Evolutionary conservation across 2,888 invertebrate genomes (phyloP), one percentile per base, ranked within the genome.

Genomic region (Sphaeridia pumilis): DNA sequence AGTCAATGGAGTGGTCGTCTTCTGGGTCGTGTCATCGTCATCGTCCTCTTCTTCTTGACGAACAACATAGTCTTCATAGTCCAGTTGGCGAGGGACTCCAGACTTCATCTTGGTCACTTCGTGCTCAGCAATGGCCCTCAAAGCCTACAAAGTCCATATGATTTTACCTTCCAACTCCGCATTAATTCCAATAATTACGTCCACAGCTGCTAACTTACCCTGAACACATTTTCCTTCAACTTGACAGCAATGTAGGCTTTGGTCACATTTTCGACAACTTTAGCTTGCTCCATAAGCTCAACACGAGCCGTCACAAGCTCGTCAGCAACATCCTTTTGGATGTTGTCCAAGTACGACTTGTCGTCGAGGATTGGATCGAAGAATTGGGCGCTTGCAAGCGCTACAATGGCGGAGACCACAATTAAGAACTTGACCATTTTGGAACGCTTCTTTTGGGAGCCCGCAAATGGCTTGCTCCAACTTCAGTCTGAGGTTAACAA

Each of bases 351-450:
- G 25, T 52, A 55, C 2, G 55, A 31, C 20, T 50, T 35, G 35
- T 55, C 55, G 31, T 55, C 55, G 24, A 55, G 20, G 3, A 50
- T 51, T 12, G 55, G 44, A 22, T 55, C 51, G 41, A 52, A 55
- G 34, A 52, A 55, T 47, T 55, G 55, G 12, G 44, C 48, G 2
- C 34, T 28, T 26, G n/a, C 28, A 2, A 47, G 43, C 4, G 21
- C 7, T 21, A 10, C 10, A 12, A 38, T 14, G 10, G 38, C 38
- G 12, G 20, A 38, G 12, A n/a, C n/a, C n/a, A n/a, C n/a, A n/a
- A n/a, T 14, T 31, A 31, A 14, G 31, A 31, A 31, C 14, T 14
- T 31, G 31, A 7, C 7, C 31, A 31, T 31, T 7, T 31, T 31
- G 31, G 7, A 31, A 7, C 10, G 31, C 31, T n/a, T n/a, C n/a